Evolutionary conservation across 2,797 vertebrate genomes (phyloP).

Genomic region (Etheostoma nigrum): DNA sequence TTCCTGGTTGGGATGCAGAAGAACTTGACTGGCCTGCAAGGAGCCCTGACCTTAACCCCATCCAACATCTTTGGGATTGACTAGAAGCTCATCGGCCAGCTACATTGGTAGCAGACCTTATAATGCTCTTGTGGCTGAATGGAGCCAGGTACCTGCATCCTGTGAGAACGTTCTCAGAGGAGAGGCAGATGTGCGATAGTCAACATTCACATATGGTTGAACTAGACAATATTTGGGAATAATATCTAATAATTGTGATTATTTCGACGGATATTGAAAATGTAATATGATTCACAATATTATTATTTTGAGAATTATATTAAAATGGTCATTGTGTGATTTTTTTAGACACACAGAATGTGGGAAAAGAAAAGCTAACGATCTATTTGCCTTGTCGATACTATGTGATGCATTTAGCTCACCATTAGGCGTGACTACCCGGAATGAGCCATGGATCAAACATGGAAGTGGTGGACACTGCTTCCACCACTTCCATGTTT

Average conservation of each 20-base stretch:
- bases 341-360: background rate
- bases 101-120: background rate
- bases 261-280: too few species aligned
- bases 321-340: too few species aligned
- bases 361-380: background rate
- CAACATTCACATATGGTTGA: background rate
- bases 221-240: too few species aligned
- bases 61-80: background rate
- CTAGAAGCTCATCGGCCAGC: background rate
- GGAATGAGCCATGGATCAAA: conserved; percentile 6
- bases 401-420: conserved; percentile 17
- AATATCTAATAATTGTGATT: too few species aligned
- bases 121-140: background rate
- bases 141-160: background rate
- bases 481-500: conserved; percentile 43
- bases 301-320: too few species aligned
- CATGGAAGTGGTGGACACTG: too few species aligned
- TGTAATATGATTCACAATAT: too few species aligned
- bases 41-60: background rate
- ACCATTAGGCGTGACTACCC: conserved; percentile 9
- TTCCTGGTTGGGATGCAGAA: background rate
- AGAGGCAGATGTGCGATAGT: background rate
- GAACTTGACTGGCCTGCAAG: background rate
- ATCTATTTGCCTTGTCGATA: conserved; percentile 52
- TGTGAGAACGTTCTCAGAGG: background rate